Evolutionary conservation across 1,140 invertebrate species (phyloP).

Genomic region (Matsumurasca onukii): DNA sequence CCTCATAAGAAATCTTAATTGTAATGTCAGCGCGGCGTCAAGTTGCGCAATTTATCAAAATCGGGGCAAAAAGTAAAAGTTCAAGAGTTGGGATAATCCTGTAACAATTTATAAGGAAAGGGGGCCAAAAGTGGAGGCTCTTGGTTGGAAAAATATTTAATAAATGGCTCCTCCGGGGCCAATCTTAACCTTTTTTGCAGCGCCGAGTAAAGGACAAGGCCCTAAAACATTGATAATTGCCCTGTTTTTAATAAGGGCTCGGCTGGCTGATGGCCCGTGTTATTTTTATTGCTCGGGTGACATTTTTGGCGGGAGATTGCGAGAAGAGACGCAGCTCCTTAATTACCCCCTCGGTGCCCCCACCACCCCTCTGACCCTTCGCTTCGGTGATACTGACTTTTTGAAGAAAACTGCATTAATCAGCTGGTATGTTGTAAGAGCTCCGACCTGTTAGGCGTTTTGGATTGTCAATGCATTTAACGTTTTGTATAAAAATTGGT

Average conservation of each 20-base stretch:
- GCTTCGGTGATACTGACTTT: too few species aligned
- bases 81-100: conserved; percentile 15
- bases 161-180: conserved; percentile 42
- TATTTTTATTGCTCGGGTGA: conserved; percentile 40
- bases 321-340: conserved; percentile 29
- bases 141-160: conserved; percentile 34
- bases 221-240: conserved; percentile 36
- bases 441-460: too few species aligned
- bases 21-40: neutral
- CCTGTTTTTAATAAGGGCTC: conserved; percentile 36
- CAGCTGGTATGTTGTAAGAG: too few species aligned
- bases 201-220: conserved; percentile 36
- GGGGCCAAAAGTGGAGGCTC: neutral
- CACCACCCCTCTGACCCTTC: neutral
- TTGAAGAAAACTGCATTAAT: too few species aligned
- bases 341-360: conserved; percentile 4
- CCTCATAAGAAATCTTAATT: neutral
- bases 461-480: too few species aligned
- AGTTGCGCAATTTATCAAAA: conserved; percentile 12
- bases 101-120: conserved; percentile 23
- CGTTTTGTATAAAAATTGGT: too few species aligned
- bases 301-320: conserved; percentile 37
- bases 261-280: conserved; percentile 31
- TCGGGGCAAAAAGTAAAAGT: conserved; percentile 14
- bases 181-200: conserved; percentile 42